Conservation (phyloP, 2,888 invertebrate genomes). For the Limenitis arthemis region DNA sequence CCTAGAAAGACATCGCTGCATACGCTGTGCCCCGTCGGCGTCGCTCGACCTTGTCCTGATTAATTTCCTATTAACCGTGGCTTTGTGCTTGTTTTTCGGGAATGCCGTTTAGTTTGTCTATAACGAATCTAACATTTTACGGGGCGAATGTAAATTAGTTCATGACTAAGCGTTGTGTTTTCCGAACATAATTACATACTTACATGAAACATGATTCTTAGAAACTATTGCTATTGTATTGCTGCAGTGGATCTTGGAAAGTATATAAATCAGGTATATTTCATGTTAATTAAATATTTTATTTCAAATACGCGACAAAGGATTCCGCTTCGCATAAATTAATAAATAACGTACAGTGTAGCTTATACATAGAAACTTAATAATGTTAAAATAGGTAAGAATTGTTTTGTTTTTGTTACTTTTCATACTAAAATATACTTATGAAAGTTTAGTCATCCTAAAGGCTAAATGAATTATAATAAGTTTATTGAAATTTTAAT, state of each 20-base stretch:
- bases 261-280: not conserved
- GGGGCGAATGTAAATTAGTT: slow-evolving; percentile 13
- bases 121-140: slow-evolving; percentile 10
- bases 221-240: slow-evolving; percentile 1
- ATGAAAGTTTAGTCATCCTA: no score
- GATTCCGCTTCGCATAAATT: not conserved
- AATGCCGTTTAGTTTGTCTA: slow-evolving; percentile 19
- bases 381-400: no score
- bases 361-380: no score
- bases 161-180: slow-evolving; percentile 5
- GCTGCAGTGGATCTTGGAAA: slow-evolving; percentile 1
- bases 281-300: not conserved
- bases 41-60: slow-evolving; percentile 57
- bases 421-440: no score
- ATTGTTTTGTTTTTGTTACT: no score
- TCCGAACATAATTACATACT: slow-evolving; percentile 11
- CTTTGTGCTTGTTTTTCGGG: slow-evolving; percentile 31
- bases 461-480: not conserved
- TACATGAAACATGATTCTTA: slow-evolving; percentile 12
- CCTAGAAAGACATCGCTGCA: slow-evolving; percentile 50
- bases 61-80: slow-evolving; percentile 35
- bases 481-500: slow-evolving; percentile 1
- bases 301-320: not conserved
- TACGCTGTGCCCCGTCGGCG: slow-evolving; percentile 36
- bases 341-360: no score